A percentile compares a stretch with the other conserved stretches of the same genome.
Evolutionary conservation across 2,888 invertebrate species (phyloP).

Genomic region (Pandemis cinnamomeana): DNA sequence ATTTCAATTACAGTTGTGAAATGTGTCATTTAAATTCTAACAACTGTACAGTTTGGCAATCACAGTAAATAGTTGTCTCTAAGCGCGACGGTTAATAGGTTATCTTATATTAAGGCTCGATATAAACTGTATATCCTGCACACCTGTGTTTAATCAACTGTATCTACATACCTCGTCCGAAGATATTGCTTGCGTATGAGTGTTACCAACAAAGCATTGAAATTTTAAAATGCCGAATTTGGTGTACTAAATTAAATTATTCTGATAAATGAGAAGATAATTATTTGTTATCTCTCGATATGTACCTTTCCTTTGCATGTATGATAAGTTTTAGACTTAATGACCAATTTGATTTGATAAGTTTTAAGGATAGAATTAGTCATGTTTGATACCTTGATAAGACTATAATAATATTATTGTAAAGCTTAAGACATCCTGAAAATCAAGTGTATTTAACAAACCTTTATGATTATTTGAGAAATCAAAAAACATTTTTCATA

Average conservation of each 20-base stretch:
- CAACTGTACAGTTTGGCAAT: background rate
- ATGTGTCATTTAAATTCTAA: too few species aligned
- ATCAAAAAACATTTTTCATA: too few species aligned
- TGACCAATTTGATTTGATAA: background rate
- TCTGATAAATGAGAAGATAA: constrained; percentile 3
- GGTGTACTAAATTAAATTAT: background rate
- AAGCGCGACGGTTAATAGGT: background rate
- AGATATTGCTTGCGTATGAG: constrained; percentile 1
- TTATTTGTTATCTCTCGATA: background rate
- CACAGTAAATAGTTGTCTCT: background rate
- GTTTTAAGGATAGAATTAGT: background rate
- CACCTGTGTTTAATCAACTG: constrained; percentile 10
- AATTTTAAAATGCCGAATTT: background rate
- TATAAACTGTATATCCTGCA: background rate
- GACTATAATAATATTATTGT: background rate
- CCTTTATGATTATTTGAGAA: too few species aligned
- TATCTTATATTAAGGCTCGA: background rate
- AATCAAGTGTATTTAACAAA: background rate
- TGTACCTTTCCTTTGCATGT: background rate
- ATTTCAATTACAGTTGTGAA: too few species aligned
- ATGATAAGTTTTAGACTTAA: background rate
- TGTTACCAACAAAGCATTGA: background rate
- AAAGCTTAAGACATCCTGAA: background rate
- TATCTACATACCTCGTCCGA: constrained; percentile 18
- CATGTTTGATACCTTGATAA: constrained; percentile 2